A percentile compares a stretch with the other conserved stretches of the same genome.
Conservation (phyloP, 2,797 vertebrate species). For the Nyctibius grandis region DNA sequence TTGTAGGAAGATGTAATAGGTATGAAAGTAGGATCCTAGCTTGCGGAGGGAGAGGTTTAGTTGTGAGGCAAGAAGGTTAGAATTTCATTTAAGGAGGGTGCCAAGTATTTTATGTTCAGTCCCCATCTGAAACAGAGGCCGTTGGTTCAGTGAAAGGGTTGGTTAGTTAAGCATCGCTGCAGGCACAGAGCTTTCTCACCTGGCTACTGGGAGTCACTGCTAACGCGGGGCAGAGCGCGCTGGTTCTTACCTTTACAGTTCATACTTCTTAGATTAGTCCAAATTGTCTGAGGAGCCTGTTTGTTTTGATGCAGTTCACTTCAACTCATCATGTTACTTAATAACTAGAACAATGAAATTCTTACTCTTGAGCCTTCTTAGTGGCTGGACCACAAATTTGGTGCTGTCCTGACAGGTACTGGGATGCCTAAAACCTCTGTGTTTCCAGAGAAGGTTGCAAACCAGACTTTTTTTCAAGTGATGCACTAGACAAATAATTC, state of each 20-base stretch:
- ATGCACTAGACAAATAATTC: background rate
- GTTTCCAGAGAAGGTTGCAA: background rate
- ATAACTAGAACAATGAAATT: background rate
- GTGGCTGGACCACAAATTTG: background rate
- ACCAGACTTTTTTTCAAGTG: background rate
- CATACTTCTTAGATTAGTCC: background rate
- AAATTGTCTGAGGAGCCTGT: background rate
- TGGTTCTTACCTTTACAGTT: background rate
- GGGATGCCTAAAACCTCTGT: background rate
- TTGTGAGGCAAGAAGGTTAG: background rate
- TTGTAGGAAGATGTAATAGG: background rate
- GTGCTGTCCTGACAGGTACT: background rate
- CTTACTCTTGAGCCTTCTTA: background rate
- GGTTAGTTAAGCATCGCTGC: background rate
- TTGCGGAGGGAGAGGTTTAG: background rate
- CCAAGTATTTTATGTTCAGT: background rate
- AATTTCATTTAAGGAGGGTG: background rate
- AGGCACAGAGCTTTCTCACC: background rate
- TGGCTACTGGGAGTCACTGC: background rate
- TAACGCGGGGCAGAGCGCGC: rapidly evolving
- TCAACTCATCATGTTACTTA: background rate
- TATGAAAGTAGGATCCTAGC: background rate
- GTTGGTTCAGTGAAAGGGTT: background rate
- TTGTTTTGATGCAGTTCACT: background rate
- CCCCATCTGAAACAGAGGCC: background rate